Conservation (phyloP, 2,797 vertebrate genomes). For the Peromyscus melanophrys region DNA sequence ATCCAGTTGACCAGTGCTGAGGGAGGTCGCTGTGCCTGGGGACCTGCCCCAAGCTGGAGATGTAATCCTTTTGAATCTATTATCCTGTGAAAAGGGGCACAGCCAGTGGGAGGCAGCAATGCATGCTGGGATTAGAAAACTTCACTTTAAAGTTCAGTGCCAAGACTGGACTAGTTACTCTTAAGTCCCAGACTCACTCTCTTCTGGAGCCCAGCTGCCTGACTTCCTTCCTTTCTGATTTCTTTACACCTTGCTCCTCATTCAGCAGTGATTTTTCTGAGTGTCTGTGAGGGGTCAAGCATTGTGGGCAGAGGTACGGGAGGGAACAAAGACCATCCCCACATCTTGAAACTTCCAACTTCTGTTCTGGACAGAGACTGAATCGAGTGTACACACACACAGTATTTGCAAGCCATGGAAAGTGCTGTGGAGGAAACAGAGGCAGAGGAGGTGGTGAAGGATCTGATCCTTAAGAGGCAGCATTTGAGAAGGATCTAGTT, state of each 20-base stretch:
- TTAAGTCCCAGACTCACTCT: neutral
- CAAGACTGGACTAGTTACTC: neutral
- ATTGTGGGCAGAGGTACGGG: too few relatives aligned
- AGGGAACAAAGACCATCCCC: neutral
- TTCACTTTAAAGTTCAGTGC: neutral
- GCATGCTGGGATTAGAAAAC: neutral
- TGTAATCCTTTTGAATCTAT: neutral
- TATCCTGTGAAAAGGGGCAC: neutral
- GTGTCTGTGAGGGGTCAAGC: neutral
- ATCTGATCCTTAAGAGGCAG: neutral
- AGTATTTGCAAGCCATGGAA: neutral
- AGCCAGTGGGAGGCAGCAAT: neutral
- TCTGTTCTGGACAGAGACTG: neutral
- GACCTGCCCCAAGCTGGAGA: neutral
- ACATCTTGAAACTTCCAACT: neutral
- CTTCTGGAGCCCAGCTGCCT: neutral
- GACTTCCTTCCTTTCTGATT: conserved; percentile 5
- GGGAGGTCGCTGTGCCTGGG: neutral
- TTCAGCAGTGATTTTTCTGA: neutral
- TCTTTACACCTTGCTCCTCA: neutral
- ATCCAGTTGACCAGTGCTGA: neutral
- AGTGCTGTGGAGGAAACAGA: neutral
- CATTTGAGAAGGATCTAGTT: neutral
- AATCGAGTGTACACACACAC: neutral
- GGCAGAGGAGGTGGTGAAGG: neutral